These are phyloP conservation scores for Euthynnus affinis DNA, from an alignment of 2,797 vertebrate species.

Conservation along the genomic window DNA sequence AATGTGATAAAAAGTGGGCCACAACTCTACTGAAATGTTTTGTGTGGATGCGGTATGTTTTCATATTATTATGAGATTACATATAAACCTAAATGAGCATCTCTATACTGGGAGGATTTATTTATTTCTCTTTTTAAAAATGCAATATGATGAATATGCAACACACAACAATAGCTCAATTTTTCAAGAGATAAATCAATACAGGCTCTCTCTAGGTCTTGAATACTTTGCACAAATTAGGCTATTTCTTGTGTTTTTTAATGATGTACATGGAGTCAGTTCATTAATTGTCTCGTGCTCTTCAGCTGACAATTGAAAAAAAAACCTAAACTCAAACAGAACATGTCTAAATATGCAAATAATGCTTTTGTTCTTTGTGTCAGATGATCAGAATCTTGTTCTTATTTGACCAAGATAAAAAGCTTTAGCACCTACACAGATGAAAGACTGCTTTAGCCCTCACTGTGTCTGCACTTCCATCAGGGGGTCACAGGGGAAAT, in stretches of 20 bases:
- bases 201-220: background rate
- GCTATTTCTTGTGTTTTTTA: background rate
- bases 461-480: slow-evolving; percentile 25
- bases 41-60: slow-evolving; percentile 14
- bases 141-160: slow-evolving; percentile 13
- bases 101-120: background rate
- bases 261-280: background rate
- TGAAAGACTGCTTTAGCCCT: slow-evolving; percentile 32
- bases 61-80: slow-evolving; percentile 17
- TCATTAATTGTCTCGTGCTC: background rate
- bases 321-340: background rate
- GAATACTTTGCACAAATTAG: slow-evolving; percentile 1
- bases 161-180: slow-evolving; percentile 30
- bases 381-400: slow-evolving; percentile 15
- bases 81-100: slow-evolving; percentile 48
- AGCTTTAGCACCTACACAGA: slow-evolving; percentile 23
- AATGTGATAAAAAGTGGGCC: slow-evolving; percentile 28
- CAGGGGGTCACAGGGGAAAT: slow-evolving; percentile 57
- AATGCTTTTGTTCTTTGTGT: slow-evolving; percentile 10
- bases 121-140: slow-evolving; percentile 26
- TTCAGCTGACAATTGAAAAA: background rate
- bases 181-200: slow-evolving; percentile 37
- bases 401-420: slow-evolving; percentile 27
- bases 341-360: background rate
- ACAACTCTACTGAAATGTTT: slow-evolving; percentile 33